phyloP scores from a whole-genome alignment of 1,140 invertebrate species.

The Marisa cornuarietis region DNA sequence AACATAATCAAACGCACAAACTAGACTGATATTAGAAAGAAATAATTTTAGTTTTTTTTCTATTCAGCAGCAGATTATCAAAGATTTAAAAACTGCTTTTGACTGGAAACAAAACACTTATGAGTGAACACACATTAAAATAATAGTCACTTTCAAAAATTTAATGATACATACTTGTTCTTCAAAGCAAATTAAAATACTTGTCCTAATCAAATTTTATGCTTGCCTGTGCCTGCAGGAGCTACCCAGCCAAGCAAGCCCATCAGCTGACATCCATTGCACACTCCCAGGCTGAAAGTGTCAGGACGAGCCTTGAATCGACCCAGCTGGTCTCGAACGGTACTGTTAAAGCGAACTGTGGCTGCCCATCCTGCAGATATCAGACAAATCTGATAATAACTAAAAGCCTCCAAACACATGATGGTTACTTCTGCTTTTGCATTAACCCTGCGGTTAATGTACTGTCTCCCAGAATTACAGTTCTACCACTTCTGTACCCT shows the following conservation, averaged over 20 bases:
- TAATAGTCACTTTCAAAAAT: too few species aligned
- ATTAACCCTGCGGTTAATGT: not conserved
- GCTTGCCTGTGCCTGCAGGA: slow-evolving; percentile 20
- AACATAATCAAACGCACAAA: not conserved
- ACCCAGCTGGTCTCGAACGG: slow-evolving; percentile 77
- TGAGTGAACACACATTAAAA: too few species aligned
- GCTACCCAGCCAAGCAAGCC: slow-evolving; percentile 73
- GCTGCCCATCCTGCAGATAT: slow-evolving; percentile 84
- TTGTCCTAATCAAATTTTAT: too few species aligned
- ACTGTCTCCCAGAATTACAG: not conserved
- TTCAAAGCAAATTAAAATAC: too few species aligned
- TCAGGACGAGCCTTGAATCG: slow-evolving; percentile 78
- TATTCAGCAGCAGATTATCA: too few species aligned
- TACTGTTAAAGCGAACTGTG: slow-evolving; percentile 79
- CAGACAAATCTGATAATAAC: slow-evolving; percentile 10
- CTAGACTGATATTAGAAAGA: too few species aligned
- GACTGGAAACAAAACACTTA: too few species aligned
- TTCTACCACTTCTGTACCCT: too few species aligned
- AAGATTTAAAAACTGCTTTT: too few species aligned
- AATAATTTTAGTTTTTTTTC: too few species aligned
- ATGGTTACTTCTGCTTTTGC: not conserved
- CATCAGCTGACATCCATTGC: slow-evolving; percentile 98
- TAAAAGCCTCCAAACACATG: not conserved
- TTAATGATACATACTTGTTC: too few species aligned
- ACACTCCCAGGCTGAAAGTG: slow-evolving; percentile 96